These are phyloP conservation scores for Saccostrea glomerata DNA, from an alignment of 1,140 invertebrate genomes.

Conservation along the genomic window DNA sequence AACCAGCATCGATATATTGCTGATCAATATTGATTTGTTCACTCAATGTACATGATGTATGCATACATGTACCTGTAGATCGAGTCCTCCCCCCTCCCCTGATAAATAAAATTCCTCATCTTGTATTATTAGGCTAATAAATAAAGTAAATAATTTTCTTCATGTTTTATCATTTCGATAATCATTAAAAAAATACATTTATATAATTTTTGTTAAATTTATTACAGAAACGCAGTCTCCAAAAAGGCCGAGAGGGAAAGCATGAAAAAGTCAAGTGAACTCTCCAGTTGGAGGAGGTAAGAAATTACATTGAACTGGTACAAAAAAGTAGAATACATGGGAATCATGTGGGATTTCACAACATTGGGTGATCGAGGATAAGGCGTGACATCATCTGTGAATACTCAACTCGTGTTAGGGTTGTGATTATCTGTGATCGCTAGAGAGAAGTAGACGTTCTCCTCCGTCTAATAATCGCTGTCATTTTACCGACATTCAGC, in stretches of 20 bases:
- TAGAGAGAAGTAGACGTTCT: not conserved
- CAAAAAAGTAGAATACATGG: slow-evolving; percentile 12
- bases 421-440: not conserved
- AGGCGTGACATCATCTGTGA: not conserved
- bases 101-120: not conserved
- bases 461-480: not conserved
- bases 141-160: too few relatives aligned
- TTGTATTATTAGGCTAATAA: not conserved
- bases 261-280: slow-evolving; percentile 1
- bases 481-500: not conserved
- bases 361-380: not conserved
- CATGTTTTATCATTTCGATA: too few relatives aligned
- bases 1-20: too few relatives aligned
- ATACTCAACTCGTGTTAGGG: not conserved
- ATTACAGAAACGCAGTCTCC: not conserved
- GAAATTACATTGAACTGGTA: not conserved
- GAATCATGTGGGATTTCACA: slow-evolving; percentile 30
- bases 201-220: too few relatives aligned
- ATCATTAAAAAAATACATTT: not conserved
- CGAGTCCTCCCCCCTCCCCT: too few relatives aligned
- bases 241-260: not conserved
- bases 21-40: too few relatives aligned
- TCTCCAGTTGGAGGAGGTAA: slow-evolving; percentile 15
- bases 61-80: too few relatives aligned
- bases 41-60: too few relatives aligned